phyloP scores from a whole-genome alignment of 2,113 vertebrate species.

The Uropsilus gracilis region DNA sequence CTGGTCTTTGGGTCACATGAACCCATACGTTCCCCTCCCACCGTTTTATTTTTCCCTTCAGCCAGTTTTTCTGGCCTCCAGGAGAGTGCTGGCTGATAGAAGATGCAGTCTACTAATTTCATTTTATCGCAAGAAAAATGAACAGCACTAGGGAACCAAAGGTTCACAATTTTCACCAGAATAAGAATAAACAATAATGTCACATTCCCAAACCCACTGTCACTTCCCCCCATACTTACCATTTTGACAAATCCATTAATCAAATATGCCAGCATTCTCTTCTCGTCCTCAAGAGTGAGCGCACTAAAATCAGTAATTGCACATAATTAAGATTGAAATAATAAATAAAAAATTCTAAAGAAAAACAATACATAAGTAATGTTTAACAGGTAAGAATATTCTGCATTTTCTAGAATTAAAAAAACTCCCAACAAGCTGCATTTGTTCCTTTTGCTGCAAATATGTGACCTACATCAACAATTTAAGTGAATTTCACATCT shows the following conservation, averaged over 20 bases:
- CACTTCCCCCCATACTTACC: conserved; percentile 85
- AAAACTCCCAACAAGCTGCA: not conserved
- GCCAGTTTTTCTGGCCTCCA: conserved; percentile 18
- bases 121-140: conserved; percentile 60
- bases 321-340: conserved; percentile 8
- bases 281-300: conserved; percentile 97
- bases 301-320: conserved; percentile 87
- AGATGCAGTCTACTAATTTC: conserved; percentile 64
- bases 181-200: conserved; percentile 49
- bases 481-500: not conserved
- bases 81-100: conserved; percentile 26
- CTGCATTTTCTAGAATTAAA: not conserved
- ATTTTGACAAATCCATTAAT: conserved; percentile 97
- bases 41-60: not conserved
- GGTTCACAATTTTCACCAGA: not conserved
- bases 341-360: conserved; percentile 4
- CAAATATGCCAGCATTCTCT: conserved; percentile 91
- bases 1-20: not conserved
- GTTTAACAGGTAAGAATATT: not conserved
- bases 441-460: conserved; percentile 12
- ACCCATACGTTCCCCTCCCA: not conserved
- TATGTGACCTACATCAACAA: not conserved
- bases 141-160: conserved; percentile 47
- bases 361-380: not conserved
- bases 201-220: conserved; percentile 3